Base-by-base conservation (phyloP, 2,113 vertebrate genomes). In the Indicator maculatus region DNA sequence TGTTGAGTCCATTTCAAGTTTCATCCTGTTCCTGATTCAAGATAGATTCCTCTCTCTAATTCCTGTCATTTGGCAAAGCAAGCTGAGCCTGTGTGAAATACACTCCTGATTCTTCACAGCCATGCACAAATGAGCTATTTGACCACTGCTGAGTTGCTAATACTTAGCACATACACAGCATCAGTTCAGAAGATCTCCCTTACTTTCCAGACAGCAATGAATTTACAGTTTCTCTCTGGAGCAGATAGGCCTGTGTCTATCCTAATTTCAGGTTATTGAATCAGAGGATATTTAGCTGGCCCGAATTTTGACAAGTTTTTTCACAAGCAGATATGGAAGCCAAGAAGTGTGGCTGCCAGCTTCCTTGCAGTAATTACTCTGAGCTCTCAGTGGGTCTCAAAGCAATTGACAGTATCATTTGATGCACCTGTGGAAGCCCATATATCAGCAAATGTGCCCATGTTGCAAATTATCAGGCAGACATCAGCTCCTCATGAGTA, bases 381-480 rank as follows among this genome's bases (percentile, higher is more conserved):
- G 1, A 52, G 73, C 76, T 86, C 60, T 82, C 69, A 52, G 1
- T 74, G 45, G 26, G 64, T 87, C 82, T 93, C 55, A 69, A 59
- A 86, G 80, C 91, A 83, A 26, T 65, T 75, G 47, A 65, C 41
- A 31, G 55, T 47, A 41, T 67, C 91, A 78, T 65, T 86, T 53
- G 17, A 10, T 75, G 80, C 53, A 74, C 83, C 93, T 95, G 72
- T 75, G 88, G 85, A 91, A 90, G 66, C 88, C 88, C 44, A 28
- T 60, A 5, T 30, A 77, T 88, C 79, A 69, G 72, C 76, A 90
- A 65, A 78, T 56, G 36, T 73, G 60, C 59, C 80, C 16, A 0
- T 84, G 67, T 21, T 94, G 80, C 76, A 86, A 88, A 93, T 93
- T 38, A 65, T 53, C 88, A 79, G 81, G 63, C 83, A 95, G 86